Base-by-base conservation (phyloP, 30 jellyfish, hydroid and myxozoan species). In the Pseudorhiza aurosa region DNA sequence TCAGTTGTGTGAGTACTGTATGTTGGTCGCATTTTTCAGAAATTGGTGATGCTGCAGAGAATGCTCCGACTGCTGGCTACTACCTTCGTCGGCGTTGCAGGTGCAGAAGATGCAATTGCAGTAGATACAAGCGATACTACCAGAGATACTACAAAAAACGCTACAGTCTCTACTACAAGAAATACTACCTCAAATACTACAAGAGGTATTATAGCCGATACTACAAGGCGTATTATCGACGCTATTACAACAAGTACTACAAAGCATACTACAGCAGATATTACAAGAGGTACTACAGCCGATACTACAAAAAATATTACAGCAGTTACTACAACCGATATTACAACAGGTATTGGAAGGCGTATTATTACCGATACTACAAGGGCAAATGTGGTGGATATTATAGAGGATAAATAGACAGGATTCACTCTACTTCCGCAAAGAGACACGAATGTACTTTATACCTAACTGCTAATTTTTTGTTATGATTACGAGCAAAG, bases 271-370 rank as follows among this genome's bases (percentile, higher is more conserved):
- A 69, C 83, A 69, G 30, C 44, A 19, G 69, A 17, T 68, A 68
- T 51, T 68, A 27, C 82, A 68, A 45, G 29, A 68, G n/a, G 28
- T 70, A 70, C 68, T 70, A 70, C 55, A 70, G 30, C 84, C 70
- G 31, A 12, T 70, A 70, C 71, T 70, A 51, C 84, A 70, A 43
- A 25, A 70, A 17, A 28, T 70, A 70, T 47, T 70, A 70, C 68
- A 50, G 49, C 84, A 15, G 17, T 24, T 70, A 70, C 37, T 70
- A 51, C 71, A 70, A 70, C 30, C 18, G 32, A 25, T 70, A 70
- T 22, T 70, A 43, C 71, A 45, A 29, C 84, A 70, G 45, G 8
- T 70, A 70, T 28, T 70, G 32, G 55, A 45, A 70, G 49, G 7
- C 14, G 44, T 68, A 68, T 28, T 68, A 68, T 69, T 10, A 40